A percentile compares a stretch with the other conserved stretches of the same genome.
phyloP scores from a whole-genome alignment of 2,113 vertebrate species.

The Phrynocephalus versicolor region DNA sequence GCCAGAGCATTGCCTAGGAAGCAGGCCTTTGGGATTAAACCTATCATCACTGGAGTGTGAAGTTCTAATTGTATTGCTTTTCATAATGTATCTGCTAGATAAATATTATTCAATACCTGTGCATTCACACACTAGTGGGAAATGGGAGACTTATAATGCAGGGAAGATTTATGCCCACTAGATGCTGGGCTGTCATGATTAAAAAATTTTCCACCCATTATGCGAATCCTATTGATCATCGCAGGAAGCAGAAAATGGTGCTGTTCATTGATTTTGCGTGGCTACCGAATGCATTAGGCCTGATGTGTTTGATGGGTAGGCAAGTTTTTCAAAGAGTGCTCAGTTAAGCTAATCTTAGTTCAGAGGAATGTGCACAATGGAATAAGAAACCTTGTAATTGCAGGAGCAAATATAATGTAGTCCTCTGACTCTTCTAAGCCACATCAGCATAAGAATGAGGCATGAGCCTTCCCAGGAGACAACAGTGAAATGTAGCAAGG shows the following conservation, averaged over 20 bases:
- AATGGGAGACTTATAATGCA: slow-evolving; percentile 68
- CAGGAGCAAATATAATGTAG: slow-evolving; percentile 74
- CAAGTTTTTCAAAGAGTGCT: slow-evolving; percentile 76
- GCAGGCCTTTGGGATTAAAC: slow-evolving; percentile 55
- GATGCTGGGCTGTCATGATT: slow-evolving; percentile 74
- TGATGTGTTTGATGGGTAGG: slow-evolving; percentile 76
- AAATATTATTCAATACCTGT: slow-evolving; percentile 67
- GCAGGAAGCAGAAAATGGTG: slow-evolving; percentile 77
- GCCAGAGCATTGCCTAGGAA: slow-evolving; percentile 45
- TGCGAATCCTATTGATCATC: slow-evolving; percentile 78
- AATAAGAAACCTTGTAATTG: slow-evolving; percentile 76
- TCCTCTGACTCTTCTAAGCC: slow-evolving; percentile 71
- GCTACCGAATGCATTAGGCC: slow-evolving; percentile 75
- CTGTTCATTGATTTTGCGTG: slow-evolving; percentile 79
- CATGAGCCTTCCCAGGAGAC: slow-evolving; percentile 68
- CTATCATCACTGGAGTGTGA: slow-evolving; percentile 64
- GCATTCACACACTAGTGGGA: slow-evolving; percentile 62
- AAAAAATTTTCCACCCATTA: slow-evolving; percentile 79
- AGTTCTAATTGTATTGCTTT: slow-evolving; percentile 68
- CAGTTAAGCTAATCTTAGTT: slow-evolving; percentile 77
- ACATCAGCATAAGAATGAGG: slow-evolving; percentile 77
- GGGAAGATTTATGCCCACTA: slow-evolving; percentile 72
- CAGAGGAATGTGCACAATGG: slow-evolving; percentile 73
- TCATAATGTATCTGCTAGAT: slow-evolving; percentile 61
- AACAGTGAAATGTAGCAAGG: slow-evolving; percentile 62